These are phyloP conservation scores for Beroe ovata DNA, from an alignment of 37 sponge, comb jelly and placozoan genomes.

Conservation along the genomic window DNA sequence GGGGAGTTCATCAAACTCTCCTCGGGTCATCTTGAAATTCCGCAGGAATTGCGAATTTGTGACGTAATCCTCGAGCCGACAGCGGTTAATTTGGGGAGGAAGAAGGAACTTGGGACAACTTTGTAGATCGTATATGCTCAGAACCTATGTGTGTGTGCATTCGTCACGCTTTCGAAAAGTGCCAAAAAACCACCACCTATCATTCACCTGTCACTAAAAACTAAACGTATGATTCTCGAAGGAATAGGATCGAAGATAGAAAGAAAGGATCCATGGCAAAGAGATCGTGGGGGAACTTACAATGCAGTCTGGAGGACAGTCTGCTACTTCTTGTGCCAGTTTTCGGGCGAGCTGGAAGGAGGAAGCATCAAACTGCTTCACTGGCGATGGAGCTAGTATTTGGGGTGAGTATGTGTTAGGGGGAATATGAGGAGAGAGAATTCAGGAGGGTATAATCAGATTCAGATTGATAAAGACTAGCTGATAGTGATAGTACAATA, in stretches of 20 bases:
- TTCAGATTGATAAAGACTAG: not conserved
- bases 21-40: conserved; percentile 50
- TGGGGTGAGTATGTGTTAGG: not conserved
- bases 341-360: conserved; percentile 40
- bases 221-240: no score
- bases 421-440: not conserved
- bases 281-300: no score
- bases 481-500: not conserved
- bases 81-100: conserved; percentile 39
- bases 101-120: conserved; percentile 66
- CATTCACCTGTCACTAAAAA: no score
- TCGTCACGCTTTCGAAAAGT: not conserved
- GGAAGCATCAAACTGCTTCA: conserved; percentile 37
- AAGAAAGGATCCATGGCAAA: no score
- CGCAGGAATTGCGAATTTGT: conserved; percentile 61
- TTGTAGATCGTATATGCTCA: conserved; percentile 62
- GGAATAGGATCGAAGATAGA: no score
- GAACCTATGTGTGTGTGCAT: not conserved
- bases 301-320: conserved; percentile 61
- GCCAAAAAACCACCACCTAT: no score
- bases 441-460: no score
- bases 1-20: conserved; percentile 44
- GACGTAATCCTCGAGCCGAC: conserved; percentile 52
- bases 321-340: conserved; percentile 56
- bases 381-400: conserved; percentile 51